Base-by-base conservation (phyloP, 2,888 invertebrate genomes). In the Harpalus rubripes region DNA sequence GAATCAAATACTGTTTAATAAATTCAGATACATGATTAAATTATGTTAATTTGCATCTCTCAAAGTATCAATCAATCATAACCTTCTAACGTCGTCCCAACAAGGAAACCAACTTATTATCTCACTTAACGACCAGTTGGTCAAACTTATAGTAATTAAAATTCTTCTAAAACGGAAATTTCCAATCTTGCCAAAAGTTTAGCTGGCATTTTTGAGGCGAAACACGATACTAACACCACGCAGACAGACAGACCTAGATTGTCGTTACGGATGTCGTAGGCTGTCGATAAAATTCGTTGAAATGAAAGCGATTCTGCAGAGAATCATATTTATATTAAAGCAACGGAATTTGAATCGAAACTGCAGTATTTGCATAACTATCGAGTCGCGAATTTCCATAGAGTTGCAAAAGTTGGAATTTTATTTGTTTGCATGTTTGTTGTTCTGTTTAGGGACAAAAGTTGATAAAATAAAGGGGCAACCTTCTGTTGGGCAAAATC, bases 1-100 rank as follows among this genome's bases (percentile, higher is more conserved):
- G 22, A 22, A 22, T 22, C 22, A 22, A 22, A 22, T 22, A 22
- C 22, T 1, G 1, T 22, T 1, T 22, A 22, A 22, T 22, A 22
- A 22, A 22, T 22, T 32, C 32, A 32, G 32, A 32, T 32, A 32
- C 32, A 4, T 32, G 32, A 32, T 32, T 32, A 32, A 32, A 32
- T 32, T 32, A 52, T 52, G 44, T 52, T 52, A 52, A 52, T 52
- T 52, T 12, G 44, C 44, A 12, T 52, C 44, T 32, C 6, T 32
- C 16, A 68, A 68, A 68, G 26, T 63, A 63, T 68, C 68, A 68
- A 68, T 68, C 68, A 68, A 68, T 68, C 68, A 68, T 68, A 52
- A 52, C 44, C 44, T 52, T 52, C 32, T 12, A 52, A 52, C 44
- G 44, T 52, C 44, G 10, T 52, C 44, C 6, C 12, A 52, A 52